A percentile compares a stretch with the other conserved stretches of the same genome.
Evolutionary conservation across 2,113 vertebrate species (phyloP).

Genomic region (Cynocephalus volans): DNA sequence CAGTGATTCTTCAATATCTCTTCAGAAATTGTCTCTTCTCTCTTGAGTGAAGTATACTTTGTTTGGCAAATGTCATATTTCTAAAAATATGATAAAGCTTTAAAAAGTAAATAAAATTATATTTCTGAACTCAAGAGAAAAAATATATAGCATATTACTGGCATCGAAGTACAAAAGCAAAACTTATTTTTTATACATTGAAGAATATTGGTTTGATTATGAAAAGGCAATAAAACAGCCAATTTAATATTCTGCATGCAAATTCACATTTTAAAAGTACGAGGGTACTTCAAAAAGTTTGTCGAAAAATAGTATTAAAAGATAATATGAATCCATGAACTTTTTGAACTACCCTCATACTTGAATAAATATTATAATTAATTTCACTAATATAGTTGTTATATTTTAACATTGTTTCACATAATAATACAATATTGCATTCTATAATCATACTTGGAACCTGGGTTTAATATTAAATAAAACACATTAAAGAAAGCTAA

Average conservation of each 20-base stretch:
- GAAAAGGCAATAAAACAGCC: background rate
- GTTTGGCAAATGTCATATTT: background rate
- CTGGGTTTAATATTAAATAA: conserved; percentile 33
- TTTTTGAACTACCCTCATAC: background rate
- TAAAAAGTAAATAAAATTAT: background rate
- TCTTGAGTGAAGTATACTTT: background rate
- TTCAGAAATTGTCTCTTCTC: conserved; percentile 11
- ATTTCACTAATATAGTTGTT: background rate
- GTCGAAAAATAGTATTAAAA: too few species aligned
- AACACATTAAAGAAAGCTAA: conserved; percentile 4
- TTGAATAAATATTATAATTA: background rate
- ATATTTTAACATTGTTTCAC: background rate
- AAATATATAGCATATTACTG: background rate
- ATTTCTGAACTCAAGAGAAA: background rate
- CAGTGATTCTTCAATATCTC: background rate
- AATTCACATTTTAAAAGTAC: background rate
- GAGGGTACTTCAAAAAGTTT: too few species aligned
- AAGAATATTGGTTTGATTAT: background rate
- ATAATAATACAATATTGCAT: background rate
- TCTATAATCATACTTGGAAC: background rate
- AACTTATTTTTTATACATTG: background rate
- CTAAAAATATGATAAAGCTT: background rate
- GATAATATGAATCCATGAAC: too few species aligned
- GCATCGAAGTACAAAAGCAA: background rate
- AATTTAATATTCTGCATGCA: background rate